Evolutionary conservation across 2,888 invertebrate species (phyloP), one percentile per base, ranked within the genome.

Genomic region (Ophion obscuratus): DNA sequence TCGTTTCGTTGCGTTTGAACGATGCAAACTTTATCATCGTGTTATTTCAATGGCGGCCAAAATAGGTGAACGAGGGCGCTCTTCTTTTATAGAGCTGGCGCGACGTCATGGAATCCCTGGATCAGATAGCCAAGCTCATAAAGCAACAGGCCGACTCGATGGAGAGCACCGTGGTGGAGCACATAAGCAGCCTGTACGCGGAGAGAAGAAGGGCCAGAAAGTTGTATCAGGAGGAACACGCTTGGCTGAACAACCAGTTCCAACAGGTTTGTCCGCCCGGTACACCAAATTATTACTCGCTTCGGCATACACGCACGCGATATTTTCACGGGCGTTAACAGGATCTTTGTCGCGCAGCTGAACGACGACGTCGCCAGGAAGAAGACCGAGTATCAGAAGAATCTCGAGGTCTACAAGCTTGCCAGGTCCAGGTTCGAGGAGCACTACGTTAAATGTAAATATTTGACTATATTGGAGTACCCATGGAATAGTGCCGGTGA

Each of bases 371-470:
- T 99, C 59, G 95, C 96, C 88, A 96, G 97, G 90, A 97, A 98
- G 93, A 98, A 98, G 94, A 95, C 96, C 89, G 98, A 99, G 94
- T 99, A 99, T 95, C 97, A 98, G 94, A 98, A 98, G 94, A 97
- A 97, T 94, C 95, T 99, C 88, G 98, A 98, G 94, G 96, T 97
- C 78, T 98, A 98, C 95, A 97, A 98, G 94, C 95, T 97, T 90
- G 97, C 98, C 95, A 96, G 98, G 93, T 96, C 97, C 81, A 97
- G 98, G 94, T 99, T 98, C 94, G 98, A 99, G 94, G 99, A 99
- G 94, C 97, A 97, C 94, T 98, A 98, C 94, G 96, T 98, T 86
- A 98, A 98, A 96, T 97, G 98, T 98, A 95, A 96, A 96, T 66
- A 75, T 61, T 4, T 24, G 9, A 24, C 10, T 9, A 61, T 61